phyloP scores from a whole-genome alignment of 2,797 vertebrate genomes.

The Parauchenoglanis ngamensis region DNA sequence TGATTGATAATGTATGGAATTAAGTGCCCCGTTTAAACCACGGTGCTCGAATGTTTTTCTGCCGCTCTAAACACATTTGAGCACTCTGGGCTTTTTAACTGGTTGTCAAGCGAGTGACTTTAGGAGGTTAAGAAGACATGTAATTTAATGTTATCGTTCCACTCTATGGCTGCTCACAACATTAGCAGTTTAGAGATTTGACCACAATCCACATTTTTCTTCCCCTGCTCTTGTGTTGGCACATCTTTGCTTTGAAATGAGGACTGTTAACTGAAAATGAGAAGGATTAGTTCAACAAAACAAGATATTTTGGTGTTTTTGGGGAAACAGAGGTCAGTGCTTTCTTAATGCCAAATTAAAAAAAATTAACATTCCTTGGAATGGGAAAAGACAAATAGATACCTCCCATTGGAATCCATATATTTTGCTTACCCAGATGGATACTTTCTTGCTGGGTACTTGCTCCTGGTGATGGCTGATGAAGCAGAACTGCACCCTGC shows the following conservation, averaged over 20 bases:
- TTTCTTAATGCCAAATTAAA: not conserved
- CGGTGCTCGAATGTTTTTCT: not conserved
- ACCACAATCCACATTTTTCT: not conserved
- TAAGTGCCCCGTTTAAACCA: not conserved
- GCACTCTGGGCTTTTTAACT: slow-evolving; percentile 11
- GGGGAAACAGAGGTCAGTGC: not conserved
- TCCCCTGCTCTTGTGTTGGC: not conserved
- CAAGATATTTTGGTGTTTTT: not conserved
- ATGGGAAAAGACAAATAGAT: not conserved
- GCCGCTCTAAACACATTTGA: slow-evolving; percentile 3
- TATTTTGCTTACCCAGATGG: slow-evolving; percentile 10
- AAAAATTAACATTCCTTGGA: not conserved
- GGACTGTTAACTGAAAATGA: not conserved
- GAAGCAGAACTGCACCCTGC: not conserved
- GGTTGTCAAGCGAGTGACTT: not conserved
- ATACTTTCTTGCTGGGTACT: not conserved
- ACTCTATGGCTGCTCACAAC: not conserved
- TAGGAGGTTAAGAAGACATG: slow-evolving; percentile 10
- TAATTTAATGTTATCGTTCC: slow-evolving; percentile 17
- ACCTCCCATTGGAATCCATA: not conserved
- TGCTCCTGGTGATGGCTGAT: not conserved
- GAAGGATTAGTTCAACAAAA: not conserved
- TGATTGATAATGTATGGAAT: not conserved
- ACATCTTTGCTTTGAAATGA: not conserved
- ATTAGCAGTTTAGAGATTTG: not conserved